Conservation (phyloP, 2,888 invertebrate species). For the Pasiphila rectangulata region DNA sequence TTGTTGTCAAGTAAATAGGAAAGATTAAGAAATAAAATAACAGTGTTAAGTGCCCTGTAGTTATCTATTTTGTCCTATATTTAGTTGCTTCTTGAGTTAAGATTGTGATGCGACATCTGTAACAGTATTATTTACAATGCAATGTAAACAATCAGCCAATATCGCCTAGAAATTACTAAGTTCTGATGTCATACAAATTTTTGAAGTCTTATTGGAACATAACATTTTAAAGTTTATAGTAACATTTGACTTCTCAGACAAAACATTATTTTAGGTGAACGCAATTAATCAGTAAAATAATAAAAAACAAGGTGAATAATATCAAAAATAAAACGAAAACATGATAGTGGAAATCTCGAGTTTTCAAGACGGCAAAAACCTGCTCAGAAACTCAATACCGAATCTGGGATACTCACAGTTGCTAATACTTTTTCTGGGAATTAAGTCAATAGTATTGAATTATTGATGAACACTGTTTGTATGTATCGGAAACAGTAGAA, state of each 20-base stretch:
- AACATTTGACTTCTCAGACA: not conserved
- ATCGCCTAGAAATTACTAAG: slow-evolving; percentile 49
- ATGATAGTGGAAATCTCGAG: slow-evolving; percentile 3
- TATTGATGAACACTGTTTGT: too few species aligned
- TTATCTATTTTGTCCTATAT: too few species aligned
- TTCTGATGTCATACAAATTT: slow-evolving; percentile 55
- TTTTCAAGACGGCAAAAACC: not conserved
- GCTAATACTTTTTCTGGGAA: slow-evolving; percentile 3
- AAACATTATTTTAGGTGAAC: not conserved
- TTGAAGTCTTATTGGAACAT: slow-evolving; percentile 18
- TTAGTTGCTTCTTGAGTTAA: not conserved
- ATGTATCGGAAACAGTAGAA: too few species aligned
- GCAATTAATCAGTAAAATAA: slow-evolving; percentile 19
- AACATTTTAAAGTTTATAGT: not conserved
- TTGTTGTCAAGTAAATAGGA: too few species aligned
- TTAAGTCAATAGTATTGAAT: too few species aligned
- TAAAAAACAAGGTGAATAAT: slow-evolving; percentile 2
- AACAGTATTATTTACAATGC: not conserved
- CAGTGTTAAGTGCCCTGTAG: too few species aligned
- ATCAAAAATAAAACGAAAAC: slow-evolving; percentile 22
- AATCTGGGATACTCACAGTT: slow-evolving; percentile 24
- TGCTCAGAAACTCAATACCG: not conserved
- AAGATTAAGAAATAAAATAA: not conserved
- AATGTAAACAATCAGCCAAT: slow-evolving; percentile 20
- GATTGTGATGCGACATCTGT: not conserved